Base-by-base conservation (phyloP, 2,888 invertebrate genomes). In the Oscheius sp. region DNA sequence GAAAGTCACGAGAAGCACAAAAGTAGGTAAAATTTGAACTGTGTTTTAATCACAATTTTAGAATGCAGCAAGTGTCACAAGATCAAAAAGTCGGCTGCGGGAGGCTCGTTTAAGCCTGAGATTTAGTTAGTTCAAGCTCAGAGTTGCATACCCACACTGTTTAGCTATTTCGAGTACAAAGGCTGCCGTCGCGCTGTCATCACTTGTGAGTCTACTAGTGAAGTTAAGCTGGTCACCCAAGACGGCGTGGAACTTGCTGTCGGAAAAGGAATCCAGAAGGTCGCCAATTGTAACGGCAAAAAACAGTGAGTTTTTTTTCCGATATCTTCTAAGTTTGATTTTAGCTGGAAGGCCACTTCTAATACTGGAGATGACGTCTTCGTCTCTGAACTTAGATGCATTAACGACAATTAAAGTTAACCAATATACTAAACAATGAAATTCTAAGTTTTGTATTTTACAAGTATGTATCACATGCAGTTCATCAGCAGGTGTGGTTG, bases 171-270 rank as follows among this genome's bases (percentile, higher is more conserved):
- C 42, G 5, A 13, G 1, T 1, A 63, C 47, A 47, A 63, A 1
- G 63, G 63, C 1, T 47, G 63, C 32, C 11, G 63, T 3, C 42
- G 32, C 10, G 63, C 63, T 32, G 63, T 63, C 1, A 48, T 63
- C 21, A 47, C 47, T 10, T 63, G 63, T 32, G 47, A 42, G 10
- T n/a, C 63, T 10, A 47, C 42, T 10, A 13, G 37, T 11, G 1
- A 10, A n/a, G 35, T 35, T 35, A 2, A 60, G 2, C 32, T 60
- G 11, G 33, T 35, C 13, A 60, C 32, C n/a, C 13, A 11, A 9
- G 35, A 60, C 10, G 35, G 4, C 1, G 37, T 29, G 60, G 5
- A 1, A 21, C 29, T 47, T 11, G 48, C 48, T 11, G 1, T 9
- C 9, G 63, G 63, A 1, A n/a, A n/a, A 13, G 48, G 48, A n/a